A percentile compares a stretch with the other conserved stretches of the same genome.
Conservation (phyloP, 2,888 invertebrate genomes). For the Pogonocherus hispidulus region DNA sequence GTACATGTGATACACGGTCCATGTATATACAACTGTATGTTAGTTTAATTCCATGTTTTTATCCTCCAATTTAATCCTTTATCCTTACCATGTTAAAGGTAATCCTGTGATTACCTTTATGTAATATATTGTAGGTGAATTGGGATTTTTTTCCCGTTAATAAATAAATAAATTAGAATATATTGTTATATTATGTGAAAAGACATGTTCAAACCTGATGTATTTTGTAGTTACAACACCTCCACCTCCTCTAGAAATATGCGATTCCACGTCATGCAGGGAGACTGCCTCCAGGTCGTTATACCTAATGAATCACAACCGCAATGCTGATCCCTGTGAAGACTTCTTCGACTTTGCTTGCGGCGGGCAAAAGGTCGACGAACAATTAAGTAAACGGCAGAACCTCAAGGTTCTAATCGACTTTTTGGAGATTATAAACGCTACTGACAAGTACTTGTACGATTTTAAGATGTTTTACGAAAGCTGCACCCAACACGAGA, state of each 20-base stretch:
- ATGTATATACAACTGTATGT: no score
- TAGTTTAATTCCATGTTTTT: no score
- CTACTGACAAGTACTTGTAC: background rate
- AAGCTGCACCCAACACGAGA: constrained; percentile 9
- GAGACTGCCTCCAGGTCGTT: constrained; percentile 19
- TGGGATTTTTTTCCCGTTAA: no score
- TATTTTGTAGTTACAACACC: background rate
- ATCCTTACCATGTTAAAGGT: no score
- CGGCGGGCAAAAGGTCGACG: constrained; percentile 11
- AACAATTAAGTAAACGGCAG: background rate
- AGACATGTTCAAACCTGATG: no score
- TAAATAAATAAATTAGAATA: no score
- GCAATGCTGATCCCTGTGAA: constrained; percentile 31
- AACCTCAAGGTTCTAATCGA: constrained; percentile 5
- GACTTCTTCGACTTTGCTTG: constrained; percentile 41
- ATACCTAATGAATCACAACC: constrained; percentile 30
- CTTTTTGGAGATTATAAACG: background rate
- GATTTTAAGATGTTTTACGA: constrained; percentile 7
- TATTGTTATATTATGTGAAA: no score
- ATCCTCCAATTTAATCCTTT: no score
- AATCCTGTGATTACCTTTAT: no score
- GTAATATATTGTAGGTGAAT: no score
- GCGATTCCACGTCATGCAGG: constrained; percentile 16
- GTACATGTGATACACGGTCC: no score
- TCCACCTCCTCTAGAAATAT: background rate